Base-by-base conservation (phyloP, 1,140 invertebrate species). In the Magallana ariakensis region DNA sequence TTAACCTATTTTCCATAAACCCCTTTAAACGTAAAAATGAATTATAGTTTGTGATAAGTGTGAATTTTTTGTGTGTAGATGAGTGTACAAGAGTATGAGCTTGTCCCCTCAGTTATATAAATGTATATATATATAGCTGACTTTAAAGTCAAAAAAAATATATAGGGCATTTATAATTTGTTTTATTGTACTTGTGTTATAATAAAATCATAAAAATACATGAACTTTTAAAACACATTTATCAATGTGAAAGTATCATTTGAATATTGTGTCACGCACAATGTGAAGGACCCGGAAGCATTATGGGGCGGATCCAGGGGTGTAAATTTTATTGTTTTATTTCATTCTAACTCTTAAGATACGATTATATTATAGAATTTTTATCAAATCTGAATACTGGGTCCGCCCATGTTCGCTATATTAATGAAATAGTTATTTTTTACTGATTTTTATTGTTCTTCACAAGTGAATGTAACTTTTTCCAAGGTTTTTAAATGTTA, bases 111-210 rank as follows among this genome's bases (percentile, higher is more conserved):
- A 26, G 66, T 75, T 75, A 75, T 75, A 75, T 75, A 75, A 26
- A 13, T 75, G 66, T 75, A 75, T 75, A 75, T 75, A 75, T 75
- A 75, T 60, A 60, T 33, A 75, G 66, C 66, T 75, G 66, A 75
- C 66, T 26, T 75, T 33, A 26, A 75, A 75, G 66, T 75, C 66
- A 75, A 75, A 75, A 19, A 46, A 75, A 75, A 16, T 75, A 75
- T 75, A 75, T 75, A 75, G 66, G 66, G 66, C 66, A 75, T 75
- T 75, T 75, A 75, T 75, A 26, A 75, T 26, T 33, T 75, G 66
- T 75, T 33, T 75, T 75, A 75, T 75, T 75, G 66, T 75, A 26
- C 66, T 75, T 33, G 66, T 75, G 66, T 75, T 75, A 75, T 75
- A 75, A 75, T 75, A 26, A 75, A 62, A 75, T 75, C 19, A 66